phyloP scores from a whole-genome alignment of 2,113 vertebrate species.

The Gavialis gangeticus region DNA sequence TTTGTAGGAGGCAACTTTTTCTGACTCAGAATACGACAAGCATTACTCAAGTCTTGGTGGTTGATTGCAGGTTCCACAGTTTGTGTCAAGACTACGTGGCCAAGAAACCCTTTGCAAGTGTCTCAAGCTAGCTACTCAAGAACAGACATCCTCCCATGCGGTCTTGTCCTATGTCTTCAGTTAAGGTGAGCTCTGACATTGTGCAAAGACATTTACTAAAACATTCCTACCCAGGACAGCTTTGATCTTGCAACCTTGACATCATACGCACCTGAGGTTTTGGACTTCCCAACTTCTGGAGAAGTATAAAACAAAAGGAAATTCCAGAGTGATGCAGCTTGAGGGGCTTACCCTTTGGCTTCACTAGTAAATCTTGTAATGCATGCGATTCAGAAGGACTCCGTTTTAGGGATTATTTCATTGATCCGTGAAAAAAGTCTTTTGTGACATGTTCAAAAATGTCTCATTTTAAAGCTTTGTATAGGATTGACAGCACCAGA shows the following conservation, averaged over 20 bases:
- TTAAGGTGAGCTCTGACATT: conserved; percentile 17
- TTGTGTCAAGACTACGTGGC: neutral
- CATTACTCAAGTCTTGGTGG: neutral
- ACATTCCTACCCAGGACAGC: neutral
- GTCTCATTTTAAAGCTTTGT: neutral
- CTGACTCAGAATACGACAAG: neutral
- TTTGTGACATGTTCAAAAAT: rapidly evolving
- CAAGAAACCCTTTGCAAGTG: neutral
- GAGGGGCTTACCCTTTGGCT: neutral
- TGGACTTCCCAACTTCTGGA: neutral
- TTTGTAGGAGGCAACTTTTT: neutral
- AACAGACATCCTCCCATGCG: conserved; percentile 4
- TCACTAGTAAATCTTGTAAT: neutral
- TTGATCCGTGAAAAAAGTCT: neutral
- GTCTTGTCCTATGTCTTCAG: neutral
- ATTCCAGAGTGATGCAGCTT: neutral
- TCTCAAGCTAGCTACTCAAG: neutral
- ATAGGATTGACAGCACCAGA: neutral
- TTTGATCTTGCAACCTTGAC: neutral
- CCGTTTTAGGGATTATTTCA: neutral
- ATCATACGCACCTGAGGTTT: neutral
- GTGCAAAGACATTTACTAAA: neutral
- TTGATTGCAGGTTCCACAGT: neutral
- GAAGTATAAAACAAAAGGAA: neutral
- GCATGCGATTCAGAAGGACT: neutral